Conservation (phyloP, 2,797 vertebrate species). For the Naso thynnoides region DNA sequence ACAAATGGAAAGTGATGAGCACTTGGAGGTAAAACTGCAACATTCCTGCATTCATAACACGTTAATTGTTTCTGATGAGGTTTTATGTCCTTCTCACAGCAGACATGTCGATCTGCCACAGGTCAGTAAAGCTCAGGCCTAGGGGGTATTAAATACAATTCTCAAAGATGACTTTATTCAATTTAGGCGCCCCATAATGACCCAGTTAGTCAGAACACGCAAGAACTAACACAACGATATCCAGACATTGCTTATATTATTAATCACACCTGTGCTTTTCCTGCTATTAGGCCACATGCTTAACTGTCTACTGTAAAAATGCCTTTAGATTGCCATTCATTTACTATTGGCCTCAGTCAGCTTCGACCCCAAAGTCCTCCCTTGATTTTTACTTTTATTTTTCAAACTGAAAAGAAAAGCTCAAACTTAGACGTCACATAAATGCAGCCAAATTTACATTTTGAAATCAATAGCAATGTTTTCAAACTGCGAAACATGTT, state of each 20-base stretch:
- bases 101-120: neutral
- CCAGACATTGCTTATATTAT: too few relatives aligned
- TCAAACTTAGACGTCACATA: neutral
- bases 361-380: neutral
- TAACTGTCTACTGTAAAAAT: neutral
- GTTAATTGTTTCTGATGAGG: neutral
- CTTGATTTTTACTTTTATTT: neutral
- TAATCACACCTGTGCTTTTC: neutral
- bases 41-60: neutral
- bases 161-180: neutral
- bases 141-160: neutral
- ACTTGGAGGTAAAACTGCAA: too few relatives aligned
- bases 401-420: neutral
- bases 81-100: neutral
- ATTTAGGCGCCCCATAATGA: neutral
- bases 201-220: neutral
- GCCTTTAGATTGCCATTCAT: neutral
- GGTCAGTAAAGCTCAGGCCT: neutral
- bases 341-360: neutral
- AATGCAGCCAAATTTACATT: neutral
- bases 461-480: neutral
- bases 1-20: neutral
- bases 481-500: neutral
- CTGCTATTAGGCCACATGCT: too few relatives aligned
- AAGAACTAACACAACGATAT: neutral